Evolutionary conservation across 2,113 vertebrate species (phyloP).

Genomic region (Microcebus lehilahytsara): DNA sequence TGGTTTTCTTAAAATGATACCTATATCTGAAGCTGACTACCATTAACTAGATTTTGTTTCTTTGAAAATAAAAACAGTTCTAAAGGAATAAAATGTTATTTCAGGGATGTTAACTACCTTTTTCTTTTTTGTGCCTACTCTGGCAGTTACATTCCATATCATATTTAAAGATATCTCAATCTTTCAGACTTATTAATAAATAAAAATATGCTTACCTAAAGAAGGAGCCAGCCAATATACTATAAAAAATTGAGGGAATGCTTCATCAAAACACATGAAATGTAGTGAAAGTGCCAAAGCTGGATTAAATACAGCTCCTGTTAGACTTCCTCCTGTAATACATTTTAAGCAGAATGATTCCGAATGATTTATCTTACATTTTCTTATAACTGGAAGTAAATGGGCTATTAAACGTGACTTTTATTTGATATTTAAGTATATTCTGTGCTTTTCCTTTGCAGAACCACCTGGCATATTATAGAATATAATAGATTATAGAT

Average conservation of each 20-base stretch:
- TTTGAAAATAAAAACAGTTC: conserved; percentile 4
- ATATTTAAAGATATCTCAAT: conserved; percentile 19
- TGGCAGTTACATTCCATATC: conserved; percentile 5
- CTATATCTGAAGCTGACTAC: neutral
- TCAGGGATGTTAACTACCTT: neutral
- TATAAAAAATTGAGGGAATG: conserved; percentile 86
- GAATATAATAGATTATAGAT: neutral
- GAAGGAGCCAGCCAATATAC: conserved; percentile 94
- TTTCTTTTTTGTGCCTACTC: neutral
- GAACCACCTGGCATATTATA: neutral
- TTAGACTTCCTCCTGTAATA: conserved; percentile 89
- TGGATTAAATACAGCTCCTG: conserved; percentile 95
- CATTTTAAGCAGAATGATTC: conserved; percentile 61
- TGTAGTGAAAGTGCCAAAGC: conserved; percentile 93
- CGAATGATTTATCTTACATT: conserved; percentile 1
- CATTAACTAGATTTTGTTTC: conserved; percentile 7
- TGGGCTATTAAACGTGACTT: neutral
- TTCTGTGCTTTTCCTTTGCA: neutral
- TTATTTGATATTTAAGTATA: conserved; percentile 34
- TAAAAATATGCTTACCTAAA: conserved; percentile 87
- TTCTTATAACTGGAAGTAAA: conserved; percentile 37
- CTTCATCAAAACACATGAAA: conserved; percentile 89
- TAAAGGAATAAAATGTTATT: conserved; percentile 13
- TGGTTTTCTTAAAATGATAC: neutral
- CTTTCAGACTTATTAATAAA: conserved; percentile 12